Base-by-base conservation (phyloP, 2,888 invertebrate genomes). In the Lepidochrysops patricia region DNA sequence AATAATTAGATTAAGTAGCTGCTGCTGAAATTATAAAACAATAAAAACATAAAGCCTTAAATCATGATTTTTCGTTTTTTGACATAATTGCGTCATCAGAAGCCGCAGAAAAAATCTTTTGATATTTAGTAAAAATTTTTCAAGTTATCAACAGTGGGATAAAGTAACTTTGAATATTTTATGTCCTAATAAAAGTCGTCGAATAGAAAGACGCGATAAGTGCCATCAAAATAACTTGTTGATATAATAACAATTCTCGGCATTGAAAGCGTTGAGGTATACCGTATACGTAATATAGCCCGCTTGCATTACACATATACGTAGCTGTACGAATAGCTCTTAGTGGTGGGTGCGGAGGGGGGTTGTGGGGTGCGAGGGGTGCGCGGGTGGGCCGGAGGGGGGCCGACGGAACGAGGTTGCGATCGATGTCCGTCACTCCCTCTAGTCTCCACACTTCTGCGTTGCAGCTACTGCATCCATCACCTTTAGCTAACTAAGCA, bases 381-480 rank as follows among this genome's bases (percentile, higher is more conserved):
- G 64, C 19, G 49, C 26, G 49, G 70, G 67, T 70, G 66, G 65
- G 65, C 68, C 63, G 62, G 66, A 64, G 67, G 68, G 61, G 60
- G 66, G 65, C 65, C 66, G 59, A 37, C 34, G 32, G 58, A 50
- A 58, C 58, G 50, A 49, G 57, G 57, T 43, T 48, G 67, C 67
- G 74, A 87, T 87, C 86, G 86, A 86, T 86, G 84, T 72, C 80
- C 78, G 77, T 79, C 79, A 77, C 80, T 72, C 70, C 68, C 74
- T 73, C 73, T 77, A 52, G 52, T 54, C 54, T 54, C 27, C 19
- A 77, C 78, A 77, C 70, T 72, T 72, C 72, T 71, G 70, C 77
- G 76, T 69, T 79, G 77, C 80, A 80, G 74, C 78, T 69, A 76
- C 76, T 80, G 79, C 81, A 83, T 75, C 74, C 70, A 63, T 72